Base-by-base conservation (phyloP, 2,113 vertebrate species). In the Psammodynastes pulverulentus region DNA sequence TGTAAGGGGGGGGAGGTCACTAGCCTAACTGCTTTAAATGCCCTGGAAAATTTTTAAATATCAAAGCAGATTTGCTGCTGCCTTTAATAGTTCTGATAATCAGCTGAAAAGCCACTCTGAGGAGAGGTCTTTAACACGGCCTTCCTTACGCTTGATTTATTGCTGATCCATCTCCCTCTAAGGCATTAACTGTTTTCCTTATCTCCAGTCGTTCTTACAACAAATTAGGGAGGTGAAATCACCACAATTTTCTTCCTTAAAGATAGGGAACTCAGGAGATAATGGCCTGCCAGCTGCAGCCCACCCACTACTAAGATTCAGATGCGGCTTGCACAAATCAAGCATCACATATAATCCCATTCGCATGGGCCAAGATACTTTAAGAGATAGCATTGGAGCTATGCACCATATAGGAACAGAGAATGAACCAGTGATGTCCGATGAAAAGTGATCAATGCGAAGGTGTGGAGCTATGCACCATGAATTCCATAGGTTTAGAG, bases 281-380 rank as follows among this genome's bases (percentile, higher is more conserved):
- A 92, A 89, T 7, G 23, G 23, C 91, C 56, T 24, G 6, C 87
- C 45, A 72, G 21, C 52, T 13, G 5, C 15, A 39, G 87, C 87
- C 91, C 91, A 85, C 91, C 87, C 87, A 62, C 90, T 15, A 49
- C n/a, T 34, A n/a, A 43, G 90, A 86, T 56, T 48, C 84, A 23
- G 21, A 34, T 7, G 43, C 7, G 9, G 9, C 34, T 54, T 53
- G 34, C 7, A 79, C 72, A 67, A 46, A 46, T 89, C 3, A 46
- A 89, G 34, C 88, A 48, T 53, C 9, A 4, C 23, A 12, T 39
- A 3, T 17, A 46, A 86, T 49, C 84, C 24, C 24, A 49, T 86
- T 49, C 46, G 17, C 24, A 26, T 29, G 46, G 19, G 46, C 6
- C 24, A 86, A 29, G 84, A 86, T 26, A 29, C 84, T 46, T 49